A percentile compares a stretch with the other conserved stretches of the same genome.
These are phyloP conservation scores for Bryconaethiops microstoma DNA, from an alignment of 2,797 vertebrate genomes.

Conservation along the genomic window DNA sequence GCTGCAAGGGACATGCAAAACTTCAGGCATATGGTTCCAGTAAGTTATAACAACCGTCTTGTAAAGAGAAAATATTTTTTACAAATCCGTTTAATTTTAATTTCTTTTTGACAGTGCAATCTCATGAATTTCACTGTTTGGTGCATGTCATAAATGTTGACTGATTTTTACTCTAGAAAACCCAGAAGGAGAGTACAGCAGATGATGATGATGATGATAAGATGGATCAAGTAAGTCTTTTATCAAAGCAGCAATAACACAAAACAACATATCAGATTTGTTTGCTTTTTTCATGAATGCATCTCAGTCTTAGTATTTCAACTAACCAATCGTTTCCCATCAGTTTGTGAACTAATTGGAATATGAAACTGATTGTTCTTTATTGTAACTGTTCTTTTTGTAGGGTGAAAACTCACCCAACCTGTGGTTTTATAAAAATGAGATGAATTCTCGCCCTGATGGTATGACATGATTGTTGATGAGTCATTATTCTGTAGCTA, in stretches of 20 bases:
- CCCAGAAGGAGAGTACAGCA: too few species aligned
- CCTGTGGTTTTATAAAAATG: constrained; percentile 85
- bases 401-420: constrained; percentile 65
- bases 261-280: neutral
- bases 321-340: neutral
- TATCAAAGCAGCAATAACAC: neutral
- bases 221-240: constrained; percentile 15
- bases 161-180: constrained; percentile 7
- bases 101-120: too few species aligned
- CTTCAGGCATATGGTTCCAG: constrained; percentile 83
- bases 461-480: constrained; percentile 69
- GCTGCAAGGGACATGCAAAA: constrained; percentile 83
- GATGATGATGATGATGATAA: neutral
- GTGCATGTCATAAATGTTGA: neutral
- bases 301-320: neutral
- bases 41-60: constrained; percentile 62
- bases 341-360: neutral
- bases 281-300: neutral
- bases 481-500: neutral
- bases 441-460: constrained; percentile 70
- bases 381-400: neutral
- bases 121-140: neutral
- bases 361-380: neutral
- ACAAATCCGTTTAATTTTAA: too few species aligned
- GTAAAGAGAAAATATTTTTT: too few species aligned